Evolutionary conservation across 1,140 invertebrate species (phyloP).

Genomic region (Harlomillsia oculata): DNA sequence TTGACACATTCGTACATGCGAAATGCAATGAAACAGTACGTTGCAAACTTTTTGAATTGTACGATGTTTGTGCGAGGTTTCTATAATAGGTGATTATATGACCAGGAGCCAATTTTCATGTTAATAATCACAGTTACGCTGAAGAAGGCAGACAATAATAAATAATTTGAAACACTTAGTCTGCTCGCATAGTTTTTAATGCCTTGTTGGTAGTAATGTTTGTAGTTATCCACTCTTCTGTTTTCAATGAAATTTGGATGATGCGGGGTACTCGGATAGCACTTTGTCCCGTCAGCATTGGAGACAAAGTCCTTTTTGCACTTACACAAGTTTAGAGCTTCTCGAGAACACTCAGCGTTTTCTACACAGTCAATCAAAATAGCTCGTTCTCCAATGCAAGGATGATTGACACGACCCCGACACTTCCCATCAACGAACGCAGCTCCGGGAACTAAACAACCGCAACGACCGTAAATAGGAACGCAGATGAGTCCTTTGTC

Average conservation of each 20-base stretch:
- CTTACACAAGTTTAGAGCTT: background rate
- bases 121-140: too few relatives aligned
- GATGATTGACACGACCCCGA: background rate
- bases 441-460: background rate
- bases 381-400: background rate
- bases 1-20: too few relatives aligned
- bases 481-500: background rate
- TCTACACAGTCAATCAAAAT: background rate
- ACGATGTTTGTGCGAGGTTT: too few relatives aligned
- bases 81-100: too few relatives aligned
- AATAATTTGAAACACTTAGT: background rate
- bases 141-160: background rate
- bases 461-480: background rate
- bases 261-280: background rate
- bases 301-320: background rate
- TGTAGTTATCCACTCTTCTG: background rate
- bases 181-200: constrained; percentile 1
- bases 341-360: constrained; percentile 2
- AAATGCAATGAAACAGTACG: too few relatives aligned
- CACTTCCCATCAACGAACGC: background rate
- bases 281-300: constrained; percentile 1
- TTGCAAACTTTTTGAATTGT: too few relatives aligned
- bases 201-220: background rate
- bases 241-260: background rate
- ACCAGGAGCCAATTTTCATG: too few relatives aligned